phyloP scores from a whole-genome alignment of 2,113 vertebrate species.

The Hymenochirus boettgeri region DNA sequence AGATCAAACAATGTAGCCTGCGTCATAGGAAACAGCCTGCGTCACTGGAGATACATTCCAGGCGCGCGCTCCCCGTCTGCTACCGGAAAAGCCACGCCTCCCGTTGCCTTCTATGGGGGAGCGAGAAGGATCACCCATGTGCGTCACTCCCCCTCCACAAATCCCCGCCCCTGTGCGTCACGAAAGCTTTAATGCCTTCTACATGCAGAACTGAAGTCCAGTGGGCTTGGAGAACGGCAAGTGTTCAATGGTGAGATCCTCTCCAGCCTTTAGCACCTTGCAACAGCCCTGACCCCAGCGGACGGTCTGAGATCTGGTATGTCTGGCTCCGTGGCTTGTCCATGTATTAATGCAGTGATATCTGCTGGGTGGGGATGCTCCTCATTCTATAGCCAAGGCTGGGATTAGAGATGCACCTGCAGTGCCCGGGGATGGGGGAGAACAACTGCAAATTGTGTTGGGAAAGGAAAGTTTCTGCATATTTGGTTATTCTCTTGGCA shows the following conservation, averaged over 20 bases:
- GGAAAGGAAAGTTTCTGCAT: no score
- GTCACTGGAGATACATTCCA: slow-evolving; percentile 73
- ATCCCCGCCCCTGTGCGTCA: slow-evolving; percentile 69
- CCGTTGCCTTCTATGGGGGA: slow-evolving; percentile 65
- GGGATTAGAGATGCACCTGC: no score
- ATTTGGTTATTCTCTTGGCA: no score
- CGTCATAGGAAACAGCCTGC: slow-evolving; percentile 96
- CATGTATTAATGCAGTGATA: no score
- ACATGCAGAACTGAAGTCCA: slow-evolving; percentile 30
- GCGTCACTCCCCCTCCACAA: slow-evolving; percentile 57
- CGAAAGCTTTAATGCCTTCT: slow-evolving; percentile 62
- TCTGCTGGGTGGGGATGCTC: no score
- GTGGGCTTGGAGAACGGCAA: slow-evolving; percentile 10
- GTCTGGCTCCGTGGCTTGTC: neutral
- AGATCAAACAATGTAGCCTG: slow-evolving; percentile 72
- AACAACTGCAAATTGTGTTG: no score
- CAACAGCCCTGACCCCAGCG: slow-evolving; percentile 7
- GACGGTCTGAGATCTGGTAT: slow-evolving; percentile 22
- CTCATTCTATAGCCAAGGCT: no score
- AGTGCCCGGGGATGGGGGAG: no score
- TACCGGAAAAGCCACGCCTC: slow-evolving; percentile 72
- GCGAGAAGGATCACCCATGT: slow-evolving; percentile 48
- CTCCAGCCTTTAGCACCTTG: neutral
- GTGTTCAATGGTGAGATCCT: neutral
- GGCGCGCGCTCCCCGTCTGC: slow-evolving; percentile 59